phyloP scores from a whole-genome alignment of 2,888 invertebrate species.

The Vesta saturnalis region DNA sequence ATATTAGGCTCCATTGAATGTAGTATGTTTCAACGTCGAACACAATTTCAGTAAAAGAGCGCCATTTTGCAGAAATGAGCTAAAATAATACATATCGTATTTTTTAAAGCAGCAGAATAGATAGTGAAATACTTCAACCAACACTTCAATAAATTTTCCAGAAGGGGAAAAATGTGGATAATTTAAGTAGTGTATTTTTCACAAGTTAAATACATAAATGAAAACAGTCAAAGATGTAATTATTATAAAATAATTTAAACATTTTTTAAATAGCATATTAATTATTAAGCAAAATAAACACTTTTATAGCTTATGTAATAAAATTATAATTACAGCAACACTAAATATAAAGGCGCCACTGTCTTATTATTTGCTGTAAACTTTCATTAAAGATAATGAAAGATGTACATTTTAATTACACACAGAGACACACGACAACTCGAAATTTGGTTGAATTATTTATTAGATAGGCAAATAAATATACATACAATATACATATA shows the following conservation, averaged over 20 bases:
- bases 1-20: too few relatives aligned
- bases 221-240: too few relatives aligned
- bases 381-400: background rate
- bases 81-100: background rate
- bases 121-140: background rate
- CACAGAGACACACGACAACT: background rate
- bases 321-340: conserved; percentile 10
- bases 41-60: too few relatives aligned
- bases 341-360: background rate
- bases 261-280: background rate
- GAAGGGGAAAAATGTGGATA: background rate
- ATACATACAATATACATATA: background rate
- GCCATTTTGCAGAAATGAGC: too few relatives aligned
- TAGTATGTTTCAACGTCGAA: too few relatives aligned
- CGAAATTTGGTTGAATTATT: background rate
- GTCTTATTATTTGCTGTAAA: background rate
- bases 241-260: background rate
- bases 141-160: background rate
- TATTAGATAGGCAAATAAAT: background rate
- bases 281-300: background rate
- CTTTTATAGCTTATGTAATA: conserved; percentile 11
- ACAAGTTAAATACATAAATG: conserved; percentile 1
- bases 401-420: background rate
- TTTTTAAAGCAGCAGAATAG: background rate
- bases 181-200: conserved; percentile 1